Percentiles rank a stretch among this genome's conserved stretches.
Conservation (phyloP, 2,113 vertebrate species). For the Pholis gunnellus region DNA sequence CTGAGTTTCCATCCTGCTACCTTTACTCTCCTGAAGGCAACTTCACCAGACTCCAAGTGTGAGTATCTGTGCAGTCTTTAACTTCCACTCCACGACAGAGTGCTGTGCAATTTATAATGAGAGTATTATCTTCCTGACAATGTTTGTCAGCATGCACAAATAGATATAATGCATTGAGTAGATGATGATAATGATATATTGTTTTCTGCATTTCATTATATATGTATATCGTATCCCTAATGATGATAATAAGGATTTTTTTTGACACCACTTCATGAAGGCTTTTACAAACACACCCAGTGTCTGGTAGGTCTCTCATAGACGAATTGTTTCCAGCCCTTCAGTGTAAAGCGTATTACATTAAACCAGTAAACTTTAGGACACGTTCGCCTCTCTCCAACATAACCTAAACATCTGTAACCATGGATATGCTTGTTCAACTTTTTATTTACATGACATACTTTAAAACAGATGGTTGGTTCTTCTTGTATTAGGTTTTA, state of each 20-base stretch:
- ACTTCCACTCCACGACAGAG: not conserved
- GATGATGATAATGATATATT: not conserved
- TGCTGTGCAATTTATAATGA: not conserved
- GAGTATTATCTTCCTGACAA: not conserved
- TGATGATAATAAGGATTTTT: not conserved
- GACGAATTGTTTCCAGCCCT: not conserved
- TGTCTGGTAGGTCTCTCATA: not conserved
- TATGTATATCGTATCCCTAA: not conserved
- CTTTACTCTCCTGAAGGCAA: constrained; percentile 86
- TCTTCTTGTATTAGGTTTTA: not conserved
- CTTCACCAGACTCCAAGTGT: constrained; percentile 86
- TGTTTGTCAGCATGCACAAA: not conserved
- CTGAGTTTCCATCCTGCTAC: constrained; percentile 90
- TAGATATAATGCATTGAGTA: not conserved
- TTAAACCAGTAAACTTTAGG: not conserved
- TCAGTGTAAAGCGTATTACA: not conserved
- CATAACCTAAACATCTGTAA: not conserved
- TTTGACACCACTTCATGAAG: not conserved
- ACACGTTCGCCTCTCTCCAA: not conserved
- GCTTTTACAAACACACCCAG: not conserved
- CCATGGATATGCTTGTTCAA: not conserved
- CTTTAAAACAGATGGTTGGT: not conserved
- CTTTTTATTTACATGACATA: not conserved
- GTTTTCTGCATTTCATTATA: not conserved
- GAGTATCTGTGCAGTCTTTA: constrained; percentile 67